Conservation (phyloP, 2,888 invertebrate genomes). For the Hirtodrosophila alboralis region DNA sequence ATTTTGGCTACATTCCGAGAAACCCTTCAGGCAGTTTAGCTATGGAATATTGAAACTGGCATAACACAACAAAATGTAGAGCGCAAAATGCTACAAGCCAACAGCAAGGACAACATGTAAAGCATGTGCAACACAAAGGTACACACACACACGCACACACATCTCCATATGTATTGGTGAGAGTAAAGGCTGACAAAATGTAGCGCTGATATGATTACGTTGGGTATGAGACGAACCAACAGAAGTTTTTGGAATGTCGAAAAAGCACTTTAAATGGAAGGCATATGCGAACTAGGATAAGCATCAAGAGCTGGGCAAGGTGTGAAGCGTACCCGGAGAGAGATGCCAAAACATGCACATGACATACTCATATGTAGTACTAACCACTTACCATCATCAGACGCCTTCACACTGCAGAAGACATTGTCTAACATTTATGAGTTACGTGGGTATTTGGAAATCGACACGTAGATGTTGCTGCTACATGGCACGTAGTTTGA, state of each 20-base stretch:
- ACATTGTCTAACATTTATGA: constrained; percentile 76
- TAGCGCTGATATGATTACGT: constrained; percentile 64
- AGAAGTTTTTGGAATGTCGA: constrained; percentile 24
- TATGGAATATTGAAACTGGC: constrained; percentile 16
- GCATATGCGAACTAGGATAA: constrained; percentile 2
- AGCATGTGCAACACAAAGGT: constrained; percentile 10
- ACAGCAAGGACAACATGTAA: constrained; percentile 25
- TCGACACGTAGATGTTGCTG: constrained; percentile 66
- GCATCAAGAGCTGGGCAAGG: constrained; percentile 19
- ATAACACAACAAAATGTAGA: constrained; percentile 27
- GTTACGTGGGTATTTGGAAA: constrained; percentile 73
- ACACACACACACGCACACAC: constrained; percentile 1
- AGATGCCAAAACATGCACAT: constrained; percentile 57
- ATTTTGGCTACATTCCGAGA: constrained; percentile 16
- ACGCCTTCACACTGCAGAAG: constrained; percentile 38
- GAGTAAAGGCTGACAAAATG: constrained; percentile 51
- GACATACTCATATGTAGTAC: constrained; percentile 38
- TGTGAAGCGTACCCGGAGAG: constrained; percentile 25
- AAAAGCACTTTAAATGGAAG: constrained; percentile 3
- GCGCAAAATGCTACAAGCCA: constrained; percentile 20
- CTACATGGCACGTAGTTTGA: constrained; percentile 61
- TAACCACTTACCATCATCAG: constrained; percentile 34
- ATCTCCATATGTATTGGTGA: constrained; percentile 9
- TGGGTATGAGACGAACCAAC: constrained; percentile 24
- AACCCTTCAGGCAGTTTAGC: constrained; percentile 17